These are phyloP conservation scores for Lacerta bilineata DNA, from an alignment of 2,797 vertebrate species.

Conservation along the genomic window DNA sequence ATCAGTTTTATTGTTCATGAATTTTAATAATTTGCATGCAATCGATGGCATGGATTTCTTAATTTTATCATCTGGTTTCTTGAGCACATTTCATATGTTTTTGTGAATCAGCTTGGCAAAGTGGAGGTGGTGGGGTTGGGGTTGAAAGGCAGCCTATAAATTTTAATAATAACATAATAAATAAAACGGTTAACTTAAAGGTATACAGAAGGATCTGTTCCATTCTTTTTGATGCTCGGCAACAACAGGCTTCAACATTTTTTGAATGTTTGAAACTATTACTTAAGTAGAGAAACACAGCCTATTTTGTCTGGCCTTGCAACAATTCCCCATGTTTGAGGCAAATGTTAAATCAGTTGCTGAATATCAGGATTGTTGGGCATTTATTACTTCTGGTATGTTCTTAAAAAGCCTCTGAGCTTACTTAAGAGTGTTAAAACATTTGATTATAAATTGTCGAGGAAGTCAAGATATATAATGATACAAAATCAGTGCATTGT, in stretches of 20 bases:
- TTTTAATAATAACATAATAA: not conserved
- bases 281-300: not conserved
- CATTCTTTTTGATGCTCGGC: not conserved
- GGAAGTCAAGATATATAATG: not conserved
- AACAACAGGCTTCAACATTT: not conserved
- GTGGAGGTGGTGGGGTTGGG: not conserved
- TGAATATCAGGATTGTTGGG: not conserved
- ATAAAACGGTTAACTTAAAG: not conserved
- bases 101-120: not conserved
- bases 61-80: not conserved
- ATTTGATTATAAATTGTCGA: not conserved
- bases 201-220: not conserved
- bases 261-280: not conserved
- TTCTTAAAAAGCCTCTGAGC: not conserved
- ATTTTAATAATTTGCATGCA: constrained; percentile 1
- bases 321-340: constrained; percentile 10
- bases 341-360: not conserved
- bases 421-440: not conserved
- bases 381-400: not conserved
- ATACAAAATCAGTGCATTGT: not conserved
- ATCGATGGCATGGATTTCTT: too few relatives aligned
- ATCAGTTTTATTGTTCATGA: not conserved
- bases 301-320: not conserved
- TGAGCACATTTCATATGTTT: not conserved
- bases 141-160: not conserved